Percentiles rank a stretch among this genome's conserved stretches.
These are phyloP conservation scores for Sminthopsis crassicaudata DNA, from an alignment of 2,113 vertebrate genomes.

Conservation along the genomic window DNA sequence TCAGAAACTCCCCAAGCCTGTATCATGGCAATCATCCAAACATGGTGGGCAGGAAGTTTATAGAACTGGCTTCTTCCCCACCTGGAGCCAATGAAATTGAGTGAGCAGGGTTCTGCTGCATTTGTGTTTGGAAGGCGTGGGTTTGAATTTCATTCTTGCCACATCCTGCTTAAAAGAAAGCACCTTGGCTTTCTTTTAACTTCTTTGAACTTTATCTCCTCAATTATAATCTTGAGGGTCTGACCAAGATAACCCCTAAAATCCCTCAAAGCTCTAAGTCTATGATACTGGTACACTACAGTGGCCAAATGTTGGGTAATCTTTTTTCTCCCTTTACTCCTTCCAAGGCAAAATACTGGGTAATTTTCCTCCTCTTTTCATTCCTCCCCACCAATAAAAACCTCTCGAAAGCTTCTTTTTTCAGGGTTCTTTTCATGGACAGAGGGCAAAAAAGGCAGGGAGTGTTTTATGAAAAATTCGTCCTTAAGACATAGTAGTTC, in stretches of 20 bases:
- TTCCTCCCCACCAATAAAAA: neutral
- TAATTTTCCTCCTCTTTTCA: neutral
- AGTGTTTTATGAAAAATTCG: neutral
- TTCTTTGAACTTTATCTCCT: neutral
- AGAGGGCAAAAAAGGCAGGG: neutral
- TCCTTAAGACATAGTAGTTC: neutral
- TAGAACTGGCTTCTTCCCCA: slow-evolving; percentile 59
- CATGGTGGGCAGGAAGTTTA: slow-evolving; percentile 23
- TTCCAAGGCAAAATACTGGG: neutral
- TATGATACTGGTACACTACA: neutral
- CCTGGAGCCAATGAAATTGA: slow-evolving; percentile 41
- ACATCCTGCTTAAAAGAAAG: neutral
- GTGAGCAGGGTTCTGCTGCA: neutral
- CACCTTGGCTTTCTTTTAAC: neutral
- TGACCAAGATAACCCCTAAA: neutral
- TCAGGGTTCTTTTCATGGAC: neutral
- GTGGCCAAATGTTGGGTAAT: too few species aligned
- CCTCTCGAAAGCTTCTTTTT: neutral
- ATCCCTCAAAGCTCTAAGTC: neutral
- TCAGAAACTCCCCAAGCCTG: slow-evolving; percentile 30
- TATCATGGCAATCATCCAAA: slow-evolving; percentile 7
- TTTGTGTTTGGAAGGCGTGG: slow-evolving; percentile 19
- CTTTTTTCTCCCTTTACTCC: too few species aligned
- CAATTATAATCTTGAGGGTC: neutral
- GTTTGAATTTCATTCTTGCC: slow-evolving; percentile 40